Evolutionary conservation across 1,140 invertebrate genomes (phyloP).

Genomic region (Ceratosolen fusciceps): DNA sequence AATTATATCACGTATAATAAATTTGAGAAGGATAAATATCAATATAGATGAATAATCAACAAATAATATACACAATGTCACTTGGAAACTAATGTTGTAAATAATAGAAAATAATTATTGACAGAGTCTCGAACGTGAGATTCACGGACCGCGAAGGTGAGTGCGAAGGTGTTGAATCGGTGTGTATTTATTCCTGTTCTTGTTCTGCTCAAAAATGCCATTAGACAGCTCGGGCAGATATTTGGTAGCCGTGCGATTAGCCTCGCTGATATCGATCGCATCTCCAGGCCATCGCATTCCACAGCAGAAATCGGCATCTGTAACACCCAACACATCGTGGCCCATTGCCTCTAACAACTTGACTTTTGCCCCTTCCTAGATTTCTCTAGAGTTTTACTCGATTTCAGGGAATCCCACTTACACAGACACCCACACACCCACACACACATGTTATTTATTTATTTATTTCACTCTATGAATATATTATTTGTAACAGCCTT

Average conservation of each 20-base stretch:
- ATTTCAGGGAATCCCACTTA: neutral
- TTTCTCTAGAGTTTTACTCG: neutral
- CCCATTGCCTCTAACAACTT: constrained; percentile 15
- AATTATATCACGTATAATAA: too few species aligned
- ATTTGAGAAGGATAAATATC: too few species aligned
- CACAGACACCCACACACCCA: too few species aligned
- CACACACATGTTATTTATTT: too few species aligned
- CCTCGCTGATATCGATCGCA: constrained; percentile 61
- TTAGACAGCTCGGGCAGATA: neutral
- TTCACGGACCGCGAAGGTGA: constrained; percentile 78
- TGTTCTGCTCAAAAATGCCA: constrained; percentile 30
- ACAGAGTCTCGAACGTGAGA: constrained; percentile 50
- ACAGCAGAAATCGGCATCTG: constrained; percentile 91
- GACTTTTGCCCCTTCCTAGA: neutral
- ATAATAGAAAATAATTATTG: constrained; percentile 36
- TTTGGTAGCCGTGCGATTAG: constrained; percentile 54
- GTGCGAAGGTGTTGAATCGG: constrained; percentile 74
- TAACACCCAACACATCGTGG: constrained; percentile 72
- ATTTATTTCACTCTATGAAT: neutral
- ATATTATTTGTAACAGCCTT: too few species aligned
- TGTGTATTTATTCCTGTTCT: constrained; percentile 68
- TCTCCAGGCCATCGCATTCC: constrained; percentile 83
- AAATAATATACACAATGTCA: neutral
- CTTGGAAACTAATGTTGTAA: neutral
- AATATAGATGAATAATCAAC: neutral